Conservation (phyloP, 1,140 invertebrate genomes). For the Musca domestica region DNA sequence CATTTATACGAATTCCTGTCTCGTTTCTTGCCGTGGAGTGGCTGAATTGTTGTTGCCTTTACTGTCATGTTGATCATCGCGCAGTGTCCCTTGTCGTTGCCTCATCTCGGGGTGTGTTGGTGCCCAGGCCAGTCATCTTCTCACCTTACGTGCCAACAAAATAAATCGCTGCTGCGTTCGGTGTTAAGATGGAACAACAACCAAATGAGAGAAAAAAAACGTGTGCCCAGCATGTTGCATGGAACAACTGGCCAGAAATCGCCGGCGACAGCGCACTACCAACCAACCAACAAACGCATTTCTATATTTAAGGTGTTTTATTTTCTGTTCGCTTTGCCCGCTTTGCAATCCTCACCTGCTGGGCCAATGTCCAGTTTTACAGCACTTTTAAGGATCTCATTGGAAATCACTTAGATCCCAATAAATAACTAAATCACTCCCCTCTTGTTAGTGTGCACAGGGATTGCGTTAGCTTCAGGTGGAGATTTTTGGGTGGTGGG, state of each 20-base stretch:
- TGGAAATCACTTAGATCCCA: conserved; percentile 54
- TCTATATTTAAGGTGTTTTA: not conserved
- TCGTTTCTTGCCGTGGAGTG: not conserved
- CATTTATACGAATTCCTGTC: not conserved
- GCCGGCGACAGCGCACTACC: not conserved
- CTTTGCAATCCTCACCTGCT: conserved; percentile 42
- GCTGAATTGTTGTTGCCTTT: not conserved
- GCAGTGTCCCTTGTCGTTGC: not conserved
- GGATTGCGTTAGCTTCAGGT: too few relatives aligned
- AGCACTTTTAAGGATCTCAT: conserved; percentile 47
- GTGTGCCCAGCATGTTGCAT: conserved; percentile 20
- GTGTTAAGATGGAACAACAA: conserved; percentile 19
- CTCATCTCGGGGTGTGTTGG: not conserved
- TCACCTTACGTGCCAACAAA: conserved; percentile 44
- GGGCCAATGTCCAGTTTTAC: conserved; percentile 51
- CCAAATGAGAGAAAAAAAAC: too few relatives aligned
- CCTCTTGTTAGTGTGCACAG: too few relatives aligned
- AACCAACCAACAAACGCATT: conserved; percentile 21
- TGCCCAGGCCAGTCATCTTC: conserved; percentile 31
- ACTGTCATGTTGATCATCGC: not conserved
- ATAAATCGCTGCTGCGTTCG: conserved; percentile 24
- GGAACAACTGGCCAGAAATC: not conserved
- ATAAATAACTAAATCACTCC: conserved; percentile 47
- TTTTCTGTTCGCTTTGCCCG: conserved; percentile 1
- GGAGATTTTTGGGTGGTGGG: too few relatives aligned